Percentiles rank a stretch among this genome's conserved stretches.
Conservation (phyloP, 1,140 invertebrate genomes). For the Muscidifurax raptorellus region DNA sequence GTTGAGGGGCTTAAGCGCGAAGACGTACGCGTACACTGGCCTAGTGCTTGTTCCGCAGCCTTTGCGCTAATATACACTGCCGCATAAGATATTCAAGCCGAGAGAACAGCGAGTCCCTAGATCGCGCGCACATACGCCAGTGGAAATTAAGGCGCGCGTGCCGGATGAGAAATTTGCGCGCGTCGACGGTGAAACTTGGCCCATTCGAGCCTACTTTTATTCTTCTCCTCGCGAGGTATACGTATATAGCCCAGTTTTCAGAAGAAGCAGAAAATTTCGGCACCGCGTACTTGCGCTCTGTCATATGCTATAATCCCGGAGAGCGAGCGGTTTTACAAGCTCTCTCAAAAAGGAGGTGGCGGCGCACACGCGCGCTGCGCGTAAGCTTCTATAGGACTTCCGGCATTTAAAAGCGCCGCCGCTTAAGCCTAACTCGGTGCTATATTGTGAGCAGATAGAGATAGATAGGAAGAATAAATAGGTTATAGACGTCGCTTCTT, state of each 20-base stretch:
- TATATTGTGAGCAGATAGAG: not conserved
- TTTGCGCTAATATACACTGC: conserved; percentile 14
- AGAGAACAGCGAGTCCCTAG: conserved; percentile 37
- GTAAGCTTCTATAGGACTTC: conserved; percentile 43
- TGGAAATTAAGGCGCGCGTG: conserved; percentile 56
- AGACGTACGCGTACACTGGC: conserved; percentile 34
- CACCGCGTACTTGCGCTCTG: not conserved
- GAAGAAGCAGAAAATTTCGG: not conserved
- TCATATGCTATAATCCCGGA: not conserved
- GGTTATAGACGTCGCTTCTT: conserved; percentile 23
- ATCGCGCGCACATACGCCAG: not conserved
- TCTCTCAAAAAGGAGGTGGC: not conserved
- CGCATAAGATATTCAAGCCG: conserved; percentile 52
- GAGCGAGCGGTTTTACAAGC: not conserved
- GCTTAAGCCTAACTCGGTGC: conserved; percentile 29
- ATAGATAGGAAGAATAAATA: conserved; percentile 26
- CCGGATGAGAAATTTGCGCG: not conserved
- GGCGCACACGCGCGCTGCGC: no score
- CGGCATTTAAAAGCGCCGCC: conserved; percentile 7
- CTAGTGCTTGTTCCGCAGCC: not conserved
- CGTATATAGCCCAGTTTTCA: not conserved
- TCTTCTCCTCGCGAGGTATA: not conserved
- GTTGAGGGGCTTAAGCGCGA: conserved; percentile 46
- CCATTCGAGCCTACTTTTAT: conserved; percentile 45
- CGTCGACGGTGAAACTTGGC: conserved; percentile 48